Base-by-base conservation (phyloP, 2,797 vertebrate genomes). In the Linurgus olivaceus region DNA sequence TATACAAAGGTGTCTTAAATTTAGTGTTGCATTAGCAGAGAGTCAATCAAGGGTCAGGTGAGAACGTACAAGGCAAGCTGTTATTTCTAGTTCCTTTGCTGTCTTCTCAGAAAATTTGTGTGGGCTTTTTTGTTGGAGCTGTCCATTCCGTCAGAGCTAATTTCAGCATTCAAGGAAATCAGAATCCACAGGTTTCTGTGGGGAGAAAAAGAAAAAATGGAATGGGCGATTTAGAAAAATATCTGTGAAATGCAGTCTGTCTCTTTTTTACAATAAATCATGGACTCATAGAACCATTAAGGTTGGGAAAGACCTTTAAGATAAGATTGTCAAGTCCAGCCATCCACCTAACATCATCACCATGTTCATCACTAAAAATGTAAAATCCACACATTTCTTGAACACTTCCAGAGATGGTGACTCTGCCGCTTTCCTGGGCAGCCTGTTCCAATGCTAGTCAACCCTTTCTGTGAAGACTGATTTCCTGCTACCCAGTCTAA, bases 81-180 rank as follows among this genome's bases (percentile, higher is more conserved):
- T 3, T 86, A 86, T 87, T 76, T 68, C 66, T 96, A 90, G 28
- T 86, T 86, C 51, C 28, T 31, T 86, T 40, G 20, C 48, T 92
- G 40, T 52, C 42, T 86, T 73, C 44, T 92, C 54, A 86, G 57
- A 89, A 71, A 45, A 42, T 7, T 37, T 45, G 11, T 29, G 15
- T 44, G 21, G 2, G 0, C 0, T n/a, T 52, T 93, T 75, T 78
- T 70, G 63, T 70, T 74, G 51, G 62, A 66, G 40, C 21, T 90
- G n/a, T 86, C 87, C 93, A 97, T 96, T 93, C 62, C 25, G 48
- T 80, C 76, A 84, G n/a, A 55, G 21, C 26, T 81, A 45, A 70
- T 78, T 73, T 81, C 26, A 81, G 13, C n/a, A 21, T 48, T 55
- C 17, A 48, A 42, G 29, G 70, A 87, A 80, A 62, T 42, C 8